Base-by-base conservation (phyloP, 2,113 vertebrate genomes). In the Oncorhynchus nerka region DNA sequence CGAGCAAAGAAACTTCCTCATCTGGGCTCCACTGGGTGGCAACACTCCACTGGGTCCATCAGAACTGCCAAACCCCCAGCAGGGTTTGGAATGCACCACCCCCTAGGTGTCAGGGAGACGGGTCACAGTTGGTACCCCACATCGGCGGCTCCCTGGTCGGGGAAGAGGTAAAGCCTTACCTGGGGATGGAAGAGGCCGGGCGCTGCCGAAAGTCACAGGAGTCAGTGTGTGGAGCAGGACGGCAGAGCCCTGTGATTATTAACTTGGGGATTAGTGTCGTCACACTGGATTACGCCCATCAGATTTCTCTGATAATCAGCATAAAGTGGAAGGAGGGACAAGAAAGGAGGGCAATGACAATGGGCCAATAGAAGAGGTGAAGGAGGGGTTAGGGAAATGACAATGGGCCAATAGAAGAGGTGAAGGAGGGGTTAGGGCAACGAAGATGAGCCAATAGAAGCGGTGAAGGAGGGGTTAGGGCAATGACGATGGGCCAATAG, bases 241-340 rank as follows among this genome's bases (percentile, higher is more conserved):
- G 62, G 76, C 79, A 22, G 67, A 67, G 73, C 78, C 79, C 75
- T 91, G 83, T 89, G 91, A 86, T 94, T 95, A 94, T 94, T 93
- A 94, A 87, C 66, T 86, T 86, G 87, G 79, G 93, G 95, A 96
- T 97, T 96, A 97, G 87, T 83, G 72, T 79, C 90, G 93, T 96
- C 96, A 97, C 94, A 91, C 89, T 93, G 92, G 94, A 95, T 94
- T 93, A 95, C 91, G 92, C 87, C 92, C 61, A 67, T 74, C 89
- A 85, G 90, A 84, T 92, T 93, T 94, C 84, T 88, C 45, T 92
- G 86, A 92, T 94, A 95, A 91, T 93, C 93, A 93, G 86, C 79
- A 84, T 83, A 87, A 89, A 85, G 79, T 55, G 75, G 48, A 61
- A 73, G 78, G 79, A 67, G 66, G 39, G 24, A 7, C 6, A 59